Conservation (phyloP, 2,797 vertebrate genomes). For the Neosilurus hyrtlii region DNA sequence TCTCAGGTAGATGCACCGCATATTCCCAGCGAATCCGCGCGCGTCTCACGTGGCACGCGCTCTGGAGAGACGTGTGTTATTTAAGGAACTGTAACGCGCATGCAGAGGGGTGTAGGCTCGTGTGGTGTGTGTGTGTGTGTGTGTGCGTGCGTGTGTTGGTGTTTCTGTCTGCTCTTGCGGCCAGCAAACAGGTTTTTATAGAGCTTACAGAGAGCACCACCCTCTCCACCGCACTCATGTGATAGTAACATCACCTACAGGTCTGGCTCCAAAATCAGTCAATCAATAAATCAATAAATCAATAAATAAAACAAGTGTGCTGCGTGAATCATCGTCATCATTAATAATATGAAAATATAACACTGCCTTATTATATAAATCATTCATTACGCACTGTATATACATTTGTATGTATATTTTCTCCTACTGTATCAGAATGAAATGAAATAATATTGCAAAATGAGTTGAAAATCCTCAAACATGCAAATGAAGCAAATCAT, state of each 20-base stretch:
- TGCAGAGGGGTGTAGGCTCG: background rate
- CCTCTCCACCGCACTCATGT: slow-evolving; percentile 35
- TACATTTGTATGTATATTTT: background rate
- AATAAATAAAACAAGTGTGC: background rate
- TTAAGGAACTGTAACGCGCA: background rate
- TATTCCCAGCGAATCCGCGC: slow-evolving; percentile 14
- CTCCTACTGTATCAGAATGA: background rate
- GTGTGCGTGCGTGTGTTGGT: background rate
- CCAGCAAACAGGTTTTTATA: slow-evolving; percentile 40
- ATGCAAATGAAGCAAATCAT: background rate
- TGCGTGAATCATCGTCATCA: background rate
- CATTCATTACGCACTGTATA: background rate
- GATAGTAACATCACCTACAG: slow-evolving; percentile 15
- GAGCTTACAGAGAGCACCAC: slow-evolving; percentile 46
- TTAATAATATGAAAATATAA: background rate
- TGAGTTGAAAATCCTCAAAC: background rate
- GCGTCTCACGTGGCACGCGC: slow-evolving; percentile 1
- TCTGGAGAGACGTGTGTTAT: slow-evolving; percentile 1
- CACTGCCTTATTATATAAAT: background rate
- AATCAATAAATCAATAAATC: background rate
- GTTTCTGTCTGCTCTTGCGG: background rate
- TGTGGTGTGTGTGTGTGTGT: background rate
- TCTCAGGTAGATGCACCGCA: background rate
- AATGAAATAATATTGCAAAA: background rate
- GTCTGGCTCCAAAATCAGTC: background rate